These are phyloP conservation scores for Sebastes trivittatus DNA, from an alignment of 2,797 vertebrate genomes.

Conservation along the genomic window DNA sequence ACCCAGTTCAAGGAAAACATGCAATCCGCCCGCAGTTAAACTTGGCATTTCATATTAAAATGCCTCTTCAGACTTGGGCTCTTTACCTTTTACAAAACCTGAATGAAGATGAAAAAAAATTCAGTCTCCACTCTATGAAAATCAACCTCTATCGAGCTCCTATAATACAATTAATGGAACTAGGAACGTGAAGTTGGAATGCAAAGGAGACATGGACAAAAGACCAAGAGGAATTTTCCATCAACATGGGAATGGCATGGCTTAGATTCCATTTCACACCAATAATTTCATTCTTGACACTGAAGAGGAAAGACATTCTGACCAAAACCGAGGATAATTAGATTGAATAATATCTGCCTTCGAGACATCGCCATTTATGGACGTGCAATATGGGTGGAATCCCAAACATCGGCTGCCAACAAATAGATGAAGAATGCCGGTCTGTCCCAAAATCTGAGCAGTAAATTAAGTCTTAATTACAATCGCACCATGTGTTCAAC, in stretches of 20 bases:
- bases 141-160: not conserved
- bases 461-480: slow-evolving; percentile 45
- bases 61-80: not conserved
- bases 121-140: not conserved
- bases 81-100: not conserved
- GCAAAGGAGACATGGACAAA: not conserved
- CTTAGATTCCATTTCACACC: not conserved
- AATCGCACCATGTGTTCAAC: slow-evolving; percentile 23
- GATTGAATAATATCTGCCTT: slow-evolving; percentile 28
- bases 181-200: not conserved
- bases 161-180: not conserved
- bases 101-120: not conserved
- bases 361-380: slow-evolving; percentile 16
- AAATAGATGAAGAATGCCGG: slow-evolving; percentile 24
- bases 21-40: slow-evolving; percentile 41
- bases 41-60: slow-evolving; percentile 34
- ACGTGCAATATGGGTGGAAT: slow-evolving; percentile 16
- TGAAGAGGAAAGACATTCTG: not conserved
- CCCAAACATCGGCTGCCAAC: slow-evolving; percentile 33
- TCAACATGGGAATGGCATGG: not conserved
- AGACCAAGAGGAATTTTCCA: slow-evolving; percentile 1
- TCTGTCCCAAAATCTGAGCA: slow-evolving; percentile 30
- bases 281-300: not conserved
- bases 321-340: slow-evolving; percentile 28
- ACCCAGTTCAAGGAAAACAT: slow-evolving; percentile 52